These are phyloP conservation scores for Thalassarche chlororhynchos DNA, from an alignment of 2,113 vertebrate genomes.

Conservation along the genomic window DNA sequence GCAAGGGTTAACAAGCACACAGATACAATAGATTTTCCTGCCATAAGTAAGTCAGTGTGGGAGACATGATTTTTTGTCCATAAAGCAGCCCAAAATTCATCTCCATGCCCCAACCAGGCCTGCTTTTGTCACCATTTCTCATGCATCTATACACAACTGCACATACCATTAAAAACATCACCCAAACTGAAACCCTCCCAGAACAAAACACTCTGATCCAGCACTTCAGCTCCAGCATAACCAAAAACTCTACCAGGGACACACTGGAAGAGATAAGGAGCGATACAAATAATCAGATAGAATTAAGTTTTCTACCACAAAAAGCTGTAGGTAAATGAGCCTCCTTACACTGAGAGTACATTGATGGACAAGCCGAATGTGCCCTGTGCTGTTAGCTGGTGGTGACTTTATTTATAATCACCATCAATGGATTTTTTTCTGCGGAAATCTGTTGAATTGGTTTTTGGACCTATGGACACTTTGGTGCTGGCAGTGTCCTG, in stretches of 20 bases:
- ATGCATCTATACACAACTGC: background rate
- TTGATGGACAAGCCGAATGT: background rate
- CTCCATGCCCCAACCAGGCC: accelerated
- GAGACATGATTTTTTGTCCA: background rate
- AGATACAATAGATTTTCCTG: background rate
- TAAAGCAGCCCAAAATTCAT: background rate
- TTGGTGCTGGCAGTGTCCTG: background rate
- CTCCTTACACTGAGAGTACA: background rate
- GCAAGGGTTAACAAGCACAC: background rate
- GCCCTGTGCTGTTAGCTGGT: background rate
- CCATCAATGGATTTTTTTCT: background rate
- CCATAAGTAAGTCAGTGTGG: background rate
- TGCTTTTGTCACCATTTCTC: background rate
- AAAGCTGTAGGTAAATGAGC: background rate
- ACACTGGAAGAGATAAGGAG: background rate
- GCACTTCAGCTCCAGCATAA: background rate
- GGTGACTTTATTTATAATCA: background rate
- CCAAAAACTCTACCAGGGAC: background rate
- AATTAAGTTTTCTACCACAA: background rate
- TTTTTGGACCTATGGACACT: background rate
- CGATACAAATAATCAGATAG: background rate
- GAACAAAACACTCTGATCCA: background rate
- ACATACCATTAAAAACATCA: background rate
- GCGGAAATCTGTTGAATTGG: background rate
- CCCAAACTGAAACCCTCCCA: background rate